Evolutionary conservation across 1,140 invertebrate species (phyloP).

Genomic region (Drosophila repletoides): DNA sequence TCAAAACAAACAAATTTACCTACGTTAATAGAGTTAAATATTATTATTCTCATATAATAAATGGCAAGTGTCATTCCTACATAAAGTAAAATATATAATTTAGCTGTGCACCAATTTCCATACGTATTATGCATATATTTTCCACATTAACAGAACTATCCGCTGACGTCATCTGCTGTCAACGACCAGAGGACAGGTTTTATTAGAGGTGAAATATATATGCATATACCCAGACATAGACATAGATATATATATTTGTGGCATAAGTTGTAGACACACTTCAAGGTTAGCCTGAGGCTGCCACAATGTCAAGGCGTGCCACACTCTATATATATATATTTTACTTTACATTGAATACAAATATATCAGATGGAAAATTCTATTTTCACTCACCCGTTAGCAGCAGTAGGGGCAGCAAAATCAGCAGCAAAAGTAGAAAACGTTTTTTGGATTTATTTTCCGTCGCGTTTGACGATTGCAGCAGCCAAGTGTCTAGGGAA

Average conservation of each 20-base stretch:
- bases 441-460: conserved; percentile 74
- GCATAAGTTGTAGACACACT: conserved; percentile 1
- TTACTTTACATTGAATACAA: conserved; percentile 39
- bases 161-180: conserved; percentile 40
- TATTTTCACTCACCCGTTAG: conserved; percentile 82
- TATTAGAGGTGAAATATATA: conserved; percentile 47
- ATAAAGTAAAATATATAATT: conserved; percentile 44
- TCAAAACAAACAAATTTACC: no score
- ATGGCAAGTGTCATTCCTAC: conserved; percentile 15
- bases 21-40: no score
- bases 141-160: conserved; percentile 9
- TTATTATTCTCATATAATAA: conserved; percentile 5
- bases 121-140: conserved; percentile 17
- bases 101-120: neutral
- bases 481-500: conserved; percentile 83
- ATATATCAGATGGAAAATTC: neutral
- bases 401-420: conserved; percentile 82
- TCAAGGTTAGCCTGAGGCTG: conserved; percentile 39
- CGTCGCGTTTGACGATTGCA: conserved; percentile 68
- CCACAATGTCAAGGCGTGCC: conserved; percentile 26
- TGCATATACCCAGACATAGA: no score
- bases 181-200: conserved; percentile 20
- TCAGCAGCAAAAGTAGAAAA: conserved; percentile 78
- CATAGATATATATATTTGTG: no score
- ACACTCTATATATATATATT: conserved; percentile 45